Evolutionary conservation across 1,140 invertebrate species (phyloP), one percentile per base, ranked within the genome.

Genomic region (Teleogryllus occipitalis): DNA sequence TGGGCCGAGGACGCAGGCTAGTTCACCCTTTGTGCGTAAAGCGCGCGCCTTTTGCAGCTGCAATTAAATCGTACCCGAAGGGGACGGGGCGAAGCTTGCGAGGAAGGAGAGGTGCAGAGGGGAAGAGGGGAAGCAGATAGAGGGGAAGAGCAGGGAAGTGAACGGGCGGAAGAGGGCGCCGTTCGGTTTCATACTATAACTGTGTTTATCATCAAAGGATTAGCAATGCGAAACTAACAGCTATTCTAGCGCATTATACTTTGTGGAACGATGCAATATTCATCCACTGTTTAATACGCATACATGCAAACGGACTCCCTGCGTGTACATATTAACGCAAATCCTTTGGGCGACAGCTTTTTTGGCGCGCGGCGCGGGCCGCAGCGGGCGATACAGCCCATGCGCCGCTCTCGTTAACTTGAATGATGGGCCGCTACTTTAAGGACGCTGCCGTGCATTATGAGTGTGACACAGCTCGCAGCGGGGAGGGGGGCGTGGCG

Each of bases 261-360:
- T 65, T 65, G 54, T 10, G 54, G 54, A 65, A 65, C 54, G 54
- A 65, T 65, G 54, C 2, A 65, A 65, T 65, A 65, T 65, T 65
- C 54, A 65, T 65, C 54, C 54, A 65, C 10, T 65, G 54, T 65
- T 65, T 3, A 3, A 3, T 3, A 65, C 54, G 0, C 1, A 65
- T 65, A 65, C 54, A 65, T 65, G 54, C 54, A 65, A 65, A 65
- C 1, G 2, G 54, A 7, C 1, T 65, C 18, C 10, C 54, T 18
- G 54, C 18, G 54, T 65, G 54, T 65, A 65, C 1, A 2, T 3
- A 3, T 3, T 65, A 3, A 65, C 54, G 54, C 54, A 65, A 65
- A 65, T 65, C 54, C 54, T 65, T 65, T 65, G 54, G 54, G 54
- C 54, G 54, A 65, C 54, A 65, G 54, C 54, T 65, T 65, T 65